Conservation (phyloP, 2,797 vertebrate species). For the Centropyge bicolor region DNA sequence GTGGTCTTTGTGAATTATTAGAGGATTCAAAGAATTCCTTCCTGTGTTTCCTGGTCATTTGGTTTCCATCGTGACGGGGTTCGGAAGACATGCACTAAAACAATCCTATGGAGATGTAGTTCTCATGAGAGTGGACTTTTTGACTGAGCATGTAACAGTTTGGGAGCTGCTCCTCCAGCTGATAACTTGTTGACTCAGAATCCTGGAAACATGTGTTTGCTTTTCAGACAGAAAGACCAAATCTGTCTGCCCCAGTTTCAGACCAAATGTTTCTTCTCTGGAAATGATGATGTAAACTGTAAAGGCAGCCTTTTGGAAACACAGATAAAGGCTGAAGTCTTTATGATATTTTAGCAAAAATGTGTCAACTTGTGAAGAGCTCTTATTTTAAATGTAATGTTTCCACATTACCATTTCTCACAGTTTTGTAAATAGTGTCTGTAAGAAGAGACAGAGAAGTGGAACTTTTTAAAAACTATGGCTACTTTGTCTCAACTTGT, state of each 20-base stretch:
- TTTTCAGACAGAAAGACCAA: conserved; percentile 28
- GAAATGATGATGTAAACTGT: neutral
- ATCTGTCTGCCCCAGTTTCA: conserved; percentile 22
- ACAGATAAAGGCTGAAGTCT: neutral
- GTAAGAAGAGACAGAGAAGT: neutral
- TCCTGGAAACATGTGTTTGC: conserved; percentile 25
- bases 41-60: neutral
- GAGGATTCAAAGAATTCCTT: neutral
- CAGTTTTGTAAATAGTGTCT: neutral
- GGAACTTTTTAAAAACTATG: conserved; percentile 15
- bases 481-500: conserved; percentile 28
- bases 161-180: neutral
- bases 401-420: neutral
- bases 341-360: neutral
- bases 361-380: neutral
- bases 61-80: neutral
- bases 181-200: conserved; percentile 1
- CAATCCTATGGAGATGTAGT: neutral
- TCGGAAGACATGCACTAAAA: neutral
- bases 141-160: neutral
- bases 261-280: conserved; percentile 16
- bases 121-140: neutral
- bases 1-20: neutral
- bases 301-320: neutral
- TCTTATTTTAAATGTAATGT: neutral